Evolutionary conservation across 2,888 invertebrate species (phyloP).

Genomic region (Neria commutata): DNA sequence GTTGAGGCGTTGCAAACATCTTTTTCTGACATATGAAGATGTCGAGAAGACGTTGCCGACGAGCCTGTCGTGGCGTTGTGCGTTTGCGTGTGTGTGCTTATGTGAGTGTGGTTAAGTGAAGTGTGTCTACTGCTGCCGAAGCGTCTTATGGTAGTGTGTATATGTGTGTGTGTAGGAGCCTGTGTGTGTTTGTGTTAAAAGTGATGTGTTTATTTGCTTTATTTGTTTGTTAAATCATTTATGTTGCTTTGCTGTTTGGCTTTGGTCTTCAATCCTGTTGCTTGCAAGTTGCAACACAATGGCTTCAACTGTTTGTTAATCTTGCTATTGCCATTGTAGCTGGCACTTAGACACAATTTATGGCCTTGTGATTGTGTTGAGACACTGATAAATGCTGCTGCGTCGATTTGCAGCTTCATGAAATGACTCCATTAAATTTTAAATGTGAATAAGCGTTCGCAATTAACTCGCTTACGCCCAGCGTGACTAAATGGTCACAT

Average conservation of each 20-base stretch:
- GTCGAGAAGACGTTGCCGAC: conserved; percentile 6
- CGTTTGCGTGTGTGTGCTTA: conserved; percentile 23
- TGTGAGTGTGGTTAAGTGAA: conserved; percentile 11
- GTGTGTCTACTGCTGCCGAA: neutral
- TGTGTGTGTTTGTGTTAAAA: conserved; percentile 15
- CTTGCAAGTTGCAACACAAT: neutral
- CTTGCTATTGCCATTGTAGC: conserved; percentile 12
- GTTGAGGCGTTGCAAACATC: conserved; percentile 1
- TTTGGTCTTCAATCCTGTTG: conserved; percentile 10
- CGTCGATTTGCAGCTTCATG: conserved; percentile 15
- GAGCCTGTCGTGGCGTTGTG: conserved; percentile 11
- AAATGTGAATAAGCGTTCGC: too few species aligned
- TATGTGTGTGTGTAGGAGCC: neutral
- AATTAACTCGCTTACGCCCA: too few species aligned
- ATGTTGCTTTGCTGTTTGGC: conserved; percentile 12
- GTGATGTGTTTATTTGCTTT: conserved; percentile 50
- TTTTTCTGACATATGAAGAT: conserved; percentile 4
- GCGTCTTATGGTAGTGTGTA: neutral
- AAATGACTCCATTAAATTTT: too few species aligned
- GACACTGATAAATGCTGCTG: conserved; percentile 37
- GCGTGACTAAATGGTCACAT: too few species aligned
- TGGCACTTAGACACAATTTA: conserved; percentile 30
- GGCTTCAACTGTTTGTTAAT: conserved; percentile 4
- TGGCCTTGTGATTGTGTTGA: conserved; percentile 32
- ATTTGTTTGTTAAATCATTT: conserved; percentile 34